Conservation (phyloP, 1,140 invertebrate genomes). For the Drosophila funebris region DNA sequence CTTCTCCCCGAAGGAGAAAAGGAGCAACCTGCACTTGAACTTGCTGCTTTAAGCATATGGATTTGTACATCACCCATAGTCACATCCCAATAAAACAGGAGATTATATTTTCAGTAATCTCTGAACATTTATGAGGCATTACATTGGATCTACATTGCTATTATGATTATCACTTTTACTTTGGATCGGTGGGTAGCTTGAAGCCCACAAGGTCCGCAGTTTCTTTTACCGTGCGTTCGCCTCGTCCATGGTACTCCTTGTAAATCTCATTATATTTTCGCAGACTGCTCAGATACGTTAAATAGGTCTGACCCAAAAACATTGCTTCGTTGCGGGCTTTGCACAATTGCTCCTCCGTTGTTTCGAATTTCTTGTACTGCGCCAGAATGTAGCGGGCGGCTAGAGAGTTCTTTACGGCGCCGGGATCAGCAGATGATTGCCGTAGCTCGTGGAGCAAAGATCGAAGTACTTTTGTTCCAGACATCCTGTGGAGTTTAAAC, state of each 20-base stretch:
- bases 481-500: slow-evolving; percentile 45
- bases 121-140: not conserved
- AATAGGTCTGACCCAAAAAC: slow-evolving; percentile 89
- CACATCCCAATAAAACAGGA: not conserved
- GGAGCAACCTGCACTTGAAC: too few relatives aligned
- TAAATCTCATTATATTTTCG: slow-evolving; percentile 89
- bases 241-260: slow-evolving; percentile 89
- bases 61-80: too few relatives aligned
- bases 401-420: slow-evolving; percentile 81
- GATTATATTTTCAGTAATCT: not conserved
- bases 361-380: slow-evolving; percentile 89
- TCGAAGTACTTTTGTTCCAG: slow-evolving; percentile 70
- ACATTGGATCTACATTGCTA: too few relatives aligned
- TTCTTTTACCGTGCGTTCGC: slow-evolving; percentile 89
- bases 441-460: slow-evolving; percentile 74
- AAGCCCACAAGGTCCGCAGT: slow-evolving; percentile 93
- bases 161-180: slow-evolving; percentile 77
- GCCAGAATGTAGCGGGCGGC: slow-evolving; percentile 87
- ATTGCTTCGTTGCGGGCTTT: slow-evolving; percentile 91
- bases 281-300: slow-evolving; percentile 89
- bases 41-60: too few relatives aligned
- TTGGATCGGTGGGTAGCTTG: slow-evolving; percentile 92
- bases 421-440: slow-evolving; percentile 51
- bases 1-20: too few relatives aligned
- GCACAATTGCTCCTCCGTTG: slow-evolving; percentile 91